Evolutionary conservation across 2,888 invertebrate species (phyloP), one percentile per base, ranked within the genome.

Genomic region (Abrostola triplasia): DNA sequence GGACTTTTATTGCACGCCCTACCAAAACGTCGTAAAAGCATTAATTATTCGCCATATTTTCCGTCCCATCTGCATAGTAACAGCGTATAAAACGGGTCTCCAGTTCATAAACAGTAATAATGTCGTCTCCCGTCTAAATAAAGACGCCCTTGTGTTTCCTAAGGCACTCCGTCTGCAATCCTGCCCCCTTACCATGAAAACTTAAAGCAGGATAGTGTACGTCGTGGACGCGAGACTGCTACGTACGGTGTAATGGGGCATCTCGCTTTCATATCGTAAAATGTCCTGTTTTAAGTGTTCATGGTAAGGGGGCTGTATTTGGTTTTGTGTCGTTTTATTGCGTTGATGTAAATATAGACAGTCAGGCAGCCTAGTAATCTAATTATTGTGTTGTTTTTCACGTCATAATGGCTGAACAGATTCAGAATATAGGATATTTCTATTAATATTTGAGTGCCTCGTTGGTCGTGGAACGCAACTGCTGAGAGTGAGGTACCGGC

Each of bases 61-160:
- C 24, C 6, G 2, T 48, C 9, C 6, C 36, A 59, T 58, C 36
- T 58, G 64, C 64, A 61, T 69, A 59, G 60, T 51, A 69, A 69
- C 49, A 62, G 56, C 53, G 42, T 47, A 40, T 47, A 8, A 48
- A 41, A 60, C 58, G 71, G 68, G 49, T 64, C 69, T 64, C 40
- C 37, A n/a, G 49, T 57, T 59, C 59, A 68, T 64, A 47, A 71
- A 57, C 54, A 62, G 58, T 58, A 24, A 36, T 60, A 58, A 47
- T 64, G 69, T 73, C 73, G 69, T 73, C 60, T 64, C 5, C 11
- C 47, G 44, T 68, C 64, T 72, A 73, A 56, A 69, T 65, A 61
- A 69, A 73, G 72, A 65, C 47, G 72, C 52, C 73, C 72, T 73
- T 72, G 71, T 69, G 47, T 44, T 49, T 72, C 73, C 73, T 73